These are phyloP conservation scores for Brachionichthys hirsutus DNA, from an alignment of 2,113 vertebrate genomes.

Conservation along the genomic window DNA sequence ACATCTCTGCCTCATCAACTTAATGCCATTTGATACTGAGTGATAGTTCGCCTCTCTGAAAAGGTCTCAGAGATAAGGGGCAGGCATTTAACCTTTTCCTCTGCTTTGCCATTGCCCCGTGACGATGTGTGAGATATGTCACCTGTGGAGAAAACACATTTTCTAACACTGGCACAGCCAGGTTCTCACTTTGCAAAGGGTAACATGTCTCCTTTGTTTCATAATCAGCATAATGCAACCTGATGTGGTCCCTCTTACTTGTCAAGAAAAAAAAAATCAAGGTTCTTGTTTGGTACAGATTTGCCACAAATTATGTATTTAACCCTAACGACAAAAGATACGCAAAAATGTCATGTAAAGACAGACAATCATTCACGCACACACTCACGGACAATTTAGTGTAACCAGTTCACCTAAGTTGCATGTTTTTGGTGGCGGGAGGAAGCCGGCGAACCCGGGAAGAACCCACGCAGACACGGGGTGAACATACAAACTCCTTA, in stretches of 20 bases:
- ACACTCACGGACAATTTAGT: no score
- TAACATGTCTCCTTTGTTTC: constrained; percentile 34
- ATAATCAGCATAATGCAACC: constrained; percentile 39
- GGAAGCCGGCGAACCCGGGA: no score
- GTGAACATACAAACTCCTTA: no score
- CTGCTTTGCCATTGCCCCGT: constrained; percentile 27
- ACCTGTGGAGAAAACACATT: constrained; percentile 53
- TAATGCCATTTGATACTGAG: constrained; percentile 73
- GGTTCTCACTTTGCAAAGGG: constrained; percentile 39
- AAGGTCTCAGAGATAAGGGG: constrained; percentile 71
- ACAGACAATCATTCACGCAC: no score
- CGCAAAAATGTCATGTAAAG: constrained; percentile 5
- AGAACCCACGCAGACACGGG: no score
- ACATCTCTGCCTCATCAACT: constrained; percentile 62
- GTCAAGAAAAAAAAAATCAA: no score
- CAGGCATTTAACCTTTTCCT: constrained; percentile 43
- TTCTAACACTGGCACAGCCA: constrained; percentile 17
- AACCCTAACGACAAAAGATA: constrained; percentile 2
- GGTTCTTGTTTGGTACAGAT: constrained; percentile 11
- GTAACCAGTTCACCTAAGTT: no score
- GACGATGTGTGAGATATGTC: constrained; percentile 57
- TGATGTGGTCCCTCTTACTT: constrained; percentile 3
- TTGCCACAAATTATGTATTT: constrained; percentile 21
- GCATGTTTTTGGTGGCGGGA: no score
- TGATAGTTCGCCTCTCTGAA: constrained; percentile 64